Conservation (phyloP, 2,797 vertebrate species). For the Microctenopoma steveboyesi region DNA sequence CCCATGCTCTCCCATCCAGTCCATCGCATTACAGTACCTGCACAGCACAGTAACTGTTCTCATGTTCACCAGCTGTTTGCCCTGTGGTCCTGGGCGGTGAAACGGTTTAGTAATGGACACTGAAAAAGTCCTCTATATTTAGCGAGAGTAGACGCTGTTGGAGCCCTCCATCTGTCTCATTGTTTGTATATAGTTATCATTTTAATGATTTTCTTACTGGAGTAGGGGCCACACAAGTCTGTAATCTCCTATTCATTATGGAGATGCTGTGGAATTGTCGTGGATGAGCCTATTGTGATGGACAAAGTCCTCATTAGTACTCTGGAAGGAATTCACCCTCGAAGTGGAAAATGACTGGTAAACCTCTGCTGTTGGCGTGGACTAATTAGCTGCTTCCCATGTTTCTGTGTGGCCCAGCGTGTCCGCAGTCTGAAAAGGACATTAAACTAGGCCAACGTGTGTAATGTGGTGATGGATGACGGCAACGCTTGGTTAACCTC, state of each 20-base stretch:
- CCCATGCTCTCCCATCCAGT: conserved; percentile 11
- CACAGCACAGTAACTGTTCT: conserved; percentile 40
- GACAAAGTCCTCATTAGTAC: conserved; percentile 66
- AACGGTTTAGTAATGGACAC: conserved; percentile 16
- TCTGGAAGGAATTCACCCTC: conserved; percentile 64
- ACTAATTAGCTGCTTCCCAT: conserved; percentile 76
- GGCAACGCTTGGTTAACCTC: conserved; percentile 66
- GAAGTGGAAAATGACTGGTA: conserved; percentile 69
- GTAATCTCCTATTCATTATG: conserved; percentile 32
- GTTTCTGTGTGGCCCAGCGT: conserved; percentile 67
- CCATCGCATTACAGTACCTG: conserved; percentile 52
- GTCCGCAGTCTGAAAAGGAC: conserved; percentile 75
- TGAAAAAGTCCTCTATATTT: conserved; percentile 12
- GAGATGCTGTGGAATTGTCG: conserved; percentile 30
- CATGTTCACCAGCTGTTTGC: conserved; percentile 62
- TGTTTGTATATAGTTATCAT: conserved; percentile 12
- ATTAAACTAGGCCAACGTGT: conserved; percentile 74
- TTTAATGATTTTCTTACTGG: conserved; percentile 20
- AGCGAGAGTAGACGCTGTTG: not conserved
- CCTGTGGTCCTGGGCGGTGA: conserved; percentile 40
- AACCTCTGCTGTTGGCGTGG: conserved; percentile 65
- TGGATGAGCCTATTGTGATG: conserved; percentile 53
- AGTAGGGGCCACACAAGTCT: not conserved
- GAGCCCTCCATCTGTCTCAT: conserved; percentile 8
- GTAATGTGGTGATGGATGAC: conserved; percentile 81